Evolutionary conservation across 2,113 vertebrate species (phyloP), one percentile per base, ranked within the genome.

Genomic region (Mungos mungo): DNA sequence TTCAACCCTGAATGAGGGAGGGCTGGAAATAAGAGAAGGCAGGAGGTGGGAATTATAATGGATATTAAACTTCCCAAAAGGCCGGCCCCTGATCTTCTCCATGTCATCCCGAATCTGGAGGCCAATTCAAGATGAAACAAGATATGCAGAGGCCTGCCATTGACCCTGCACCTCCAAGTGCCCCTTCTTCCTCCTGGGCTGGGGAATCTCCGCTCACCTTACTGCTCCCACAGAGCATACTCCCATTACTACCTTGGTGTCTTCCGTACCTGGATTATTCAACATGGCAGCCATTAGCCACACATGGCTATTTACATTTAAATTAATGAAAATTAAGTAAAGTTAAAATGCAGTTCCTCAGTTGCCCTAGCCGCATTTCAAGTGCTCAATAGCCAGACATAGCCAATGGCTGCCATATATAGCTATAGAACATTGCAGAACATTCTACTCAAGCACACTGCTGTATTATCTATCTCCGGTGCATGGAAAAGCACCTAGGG

Each of bases 161-260:
- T 19, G 31, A 23, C 15, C 33, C 2, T 12, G 25, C 14, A 5
- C 12, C 50, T 76, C 38, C 11, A 29, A 41, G 18, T 5, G 13
- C 23, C 68, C 57, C 54, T 82, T 35, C 10, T 6, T 16, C 3
- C 8, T 7, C 16, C 13, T 21, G 47, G 63, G 8, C 6, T 35
- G 33, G 85, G 60, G 38, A 57, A 41, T 25, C 31, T 65, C 8
- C 11, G 16, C n/a, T 52, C 21, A 35, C 29, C 71, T 79, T 41
- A 21, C 2, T 29, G 52, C 4, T 6, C n/a, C 16, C 21, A 23
- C 3, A 25, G 41, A 16, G 41, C 21, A 0, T 13, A 25, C 18
- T 19, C 6, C 57, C 13, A 31, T 87, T 31, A 27, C 19, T 35
- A 72, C 52, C 23, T 0, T 23, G 25, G 11, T 2, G 14, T 45